phyloP scores from a whole-genome alignment of 2,888 invertebrate genomes.

The Troides aeacus region DNA sequence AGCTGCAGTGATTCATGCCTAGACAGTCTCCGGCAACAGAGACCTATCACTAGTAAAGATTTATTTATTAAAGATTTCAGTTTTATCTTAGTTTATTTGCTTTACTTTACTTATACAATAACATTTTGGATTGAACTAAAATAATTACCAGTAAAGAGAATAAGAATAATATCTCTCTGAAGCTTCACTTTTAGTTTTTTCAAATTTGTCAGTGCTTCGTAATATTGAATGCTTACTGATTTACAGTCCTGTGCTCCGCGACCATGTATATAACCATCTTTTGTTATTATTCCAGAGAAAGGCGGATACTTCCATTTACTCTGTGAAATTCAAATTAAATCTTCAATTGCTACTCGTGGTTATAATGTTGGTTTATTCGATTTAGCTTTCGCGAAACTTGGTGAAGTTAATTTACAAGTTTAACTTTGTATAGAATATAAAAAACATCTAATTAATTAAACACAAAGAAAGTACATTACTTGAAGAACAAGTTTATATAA shows the following conservation, averaged over 20 bases:
- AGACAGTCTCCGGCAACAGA: no score
- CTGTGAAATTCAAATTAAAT: background rate
- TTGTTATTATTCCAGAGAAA: constrained; percentile 88
- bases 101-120: background rate
- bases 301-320: constrained; percentile 12
- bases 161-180: constrained; percentile 81
- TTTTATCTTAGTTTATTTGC: no score
- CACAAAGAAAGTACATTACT: background rate
- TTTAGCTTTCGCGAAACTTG: no score
- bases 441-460: background rate
- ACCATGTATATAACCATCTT: constrained; percentile 88
- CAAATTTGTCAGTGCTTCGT: constrained; percentile 81
- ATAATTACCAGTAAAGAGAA: constrained; percentile 82
- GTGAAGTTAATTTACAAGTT: no score
- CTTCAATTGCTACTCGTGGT: background rate
- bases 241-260: constrained; percentile 88
- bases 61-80: no score
- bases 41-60: no score
- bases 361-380: background rate
- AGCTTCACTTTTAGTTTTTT: constrained; percentile 70
- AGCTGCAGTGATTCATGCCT: no score
- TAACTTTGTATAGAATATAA: background rate
- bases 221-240: constrained; percentile 83
- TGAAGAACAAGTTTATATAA: background rate
- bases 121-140: background rate